Evolutionary conservation across 2,797 vertebrate species (phyloP).

Genomic region (Pangasius macronema): DNA sequence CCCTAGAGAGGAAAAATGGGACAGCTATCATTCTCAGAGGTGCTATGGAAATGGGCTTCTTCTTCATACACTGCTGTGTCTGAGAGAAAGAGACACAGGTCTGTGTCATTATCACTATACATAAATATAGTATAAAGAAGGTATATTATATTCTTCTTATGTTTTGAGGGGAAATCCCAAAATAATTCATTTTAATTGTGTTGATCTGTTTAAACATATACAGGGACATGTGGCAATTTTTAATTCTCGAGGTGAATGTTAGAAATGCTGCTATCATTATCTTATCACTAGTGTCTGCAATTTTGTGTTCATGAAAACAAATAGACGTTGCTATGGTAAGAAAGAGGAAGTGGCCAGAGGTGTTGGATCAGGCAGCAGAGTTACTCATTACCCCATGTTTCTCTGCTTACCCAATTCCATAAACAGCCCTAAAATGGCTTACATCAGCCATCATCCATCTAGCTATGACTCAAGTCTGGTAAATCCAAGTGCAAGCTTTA

Average conservation of each 20-base stretch:
- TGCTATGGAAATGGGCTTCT: constrained; percentile 44
- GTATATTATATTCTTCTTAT: not conserved
- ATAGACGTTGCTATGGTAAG: constrained; percentile 50
- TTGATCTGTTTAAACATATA: too few species aligned
- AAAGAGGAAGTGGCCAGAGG: constrained; percentile 62
- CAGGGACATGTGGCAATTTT: not conserved
- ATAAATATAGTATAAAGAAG: not conserved
- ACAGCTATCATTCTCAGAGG: constrained; percentile 54
- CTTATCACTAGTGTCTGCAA: not conserved
- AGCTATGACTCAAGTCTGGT: not conserved
- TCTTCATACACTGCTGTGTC: constrained; percentile 39
- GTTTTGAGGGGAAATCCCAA: not conserved
- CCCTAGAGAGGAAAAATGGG: constrained; percentile 55
- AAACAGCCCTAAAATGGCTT: not conserved
- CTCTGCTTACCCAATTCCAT: not conserved
- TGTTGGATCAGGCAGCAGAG: not conserved
- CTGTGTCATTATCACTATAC: not conserved
- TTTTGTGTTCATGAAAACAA: constrained; percentile 30
- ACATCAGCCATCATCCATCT: not conserved
- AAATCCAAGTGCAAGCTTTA: not conserved
- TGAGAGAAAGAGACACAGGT: not conserved
- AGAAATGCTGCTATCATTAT: not conserved
- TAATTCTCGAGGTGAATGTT: not conserved
- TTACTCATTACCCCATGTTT: constrained; percentile 16
- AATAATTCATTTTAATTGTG: not conserved